Percentiles rank a stretch among this genome's conserved stretches.
Evolutionary conservation across 2,797 vertebrate genomes (phyloP).

Genomic region (Florisuga fusca): DNA sequence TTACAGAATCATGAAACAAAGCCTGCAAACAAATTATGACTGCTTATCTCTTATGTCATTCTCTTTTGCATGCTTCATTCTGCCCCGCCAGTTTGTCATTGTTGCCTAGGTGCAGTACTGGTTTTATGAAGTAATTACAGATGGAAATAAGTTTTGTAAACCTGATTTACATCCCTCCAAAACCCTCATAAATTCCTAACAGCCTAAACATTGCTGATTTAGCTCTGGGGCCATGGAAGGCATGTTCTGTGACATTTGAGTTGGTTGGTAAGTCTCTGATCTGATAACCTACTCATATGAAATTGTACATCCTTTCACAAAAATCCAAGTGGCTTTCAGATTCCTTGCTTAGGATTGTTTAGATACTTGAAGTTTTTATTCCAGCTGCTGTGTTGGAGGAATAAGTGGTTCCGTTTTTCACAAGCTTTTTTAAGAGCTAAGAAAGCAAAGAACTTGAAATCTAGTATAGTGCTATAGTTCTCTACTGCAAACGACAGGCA

Average conservation of each 20-base stretch:
- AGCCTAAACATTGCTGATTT: background rate
- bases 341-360: background rate
- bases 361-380: background rate
- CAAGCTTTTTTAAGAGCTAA: background rate
- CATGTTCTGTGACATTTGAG: background rate
- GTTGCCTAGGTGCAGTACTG: background rate
- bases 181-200: background rate
- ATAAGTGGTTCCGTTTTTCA: background rate
- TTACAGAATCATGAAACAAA: conserved; percentile 67
- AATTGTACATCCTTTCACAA: background rate
- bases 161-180: conserved; percentile 7
- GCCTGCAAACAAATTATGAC: conserved; percentile 63
- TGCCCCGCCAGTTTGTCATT: background rate
- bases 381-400: background rate
- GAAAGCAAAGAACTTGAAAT: background rate
- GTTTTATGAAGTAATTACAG: background rate
- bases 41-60: conserved; percentile 48
- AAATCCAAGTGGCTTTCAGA: background rate
- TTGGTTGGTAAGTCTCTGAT: background rate
- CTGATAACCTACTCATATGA: background rate
- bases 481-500: background rate
- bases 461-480: background rate
- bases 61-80: background rate
- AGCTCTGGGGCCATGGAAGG: background rate
- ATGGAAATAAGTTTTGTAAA: conserved; percentile 31